Conservation (phyloP, 2,113 vertebrate genomes). For the Panthera tigris region DNA sequence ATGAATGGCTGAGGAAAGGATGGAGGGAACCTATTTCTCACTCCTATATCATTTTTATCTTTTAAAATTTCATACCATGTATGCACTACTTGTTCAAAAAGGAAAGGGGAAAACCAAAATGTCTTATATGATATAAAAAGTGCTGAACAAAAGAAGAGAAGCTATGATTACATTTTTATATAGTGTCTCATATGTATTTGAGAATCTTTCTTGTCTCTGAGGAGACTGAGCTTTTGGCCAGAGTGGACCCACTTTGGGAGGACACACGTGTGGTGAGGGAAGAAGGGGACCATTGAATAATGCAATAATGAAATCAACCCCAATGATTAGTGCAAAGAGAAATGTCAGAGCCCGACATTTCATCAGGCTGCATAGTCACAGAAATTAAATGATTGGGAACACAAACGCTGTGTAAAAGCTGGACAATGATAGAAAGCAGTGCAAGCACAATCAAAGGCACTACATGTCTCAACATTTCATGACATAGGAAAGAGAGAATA, state of each 20-base stretch:
- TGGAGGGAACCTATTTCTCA: background rate
- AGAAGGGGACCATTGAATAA: background rate
- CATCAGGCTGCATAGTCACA: background rate
- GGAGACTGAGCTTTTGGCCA: background rate
- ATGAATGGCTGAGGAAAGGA: background rate
- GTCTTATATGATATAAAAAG: background rate
- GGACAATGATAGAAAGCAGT: conserved; percentile 2
- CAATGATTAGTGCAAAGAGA: background rate
- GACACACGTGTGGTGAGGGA: background rate
- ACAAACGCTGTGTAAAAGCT: background rate
- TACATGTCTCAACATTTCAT: background rate
- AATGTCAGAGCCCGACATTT: background rate
- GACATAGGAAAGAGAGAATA: background rate
- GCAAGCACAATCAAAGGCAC: conserved; percentile 4
- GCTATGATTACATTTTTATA: conserved; percentile 29
- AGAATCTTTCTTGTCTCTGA: background rate
- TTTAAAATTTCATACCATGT: background rate
- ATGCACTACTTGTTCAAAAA: background rate
- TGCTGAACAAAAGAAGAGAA: background rate
- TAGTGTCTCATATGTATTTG: background rate
- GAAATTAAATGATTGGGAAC: background rate
- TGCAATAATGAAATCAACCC: background rate
- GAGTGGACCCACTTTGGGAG: background rate
- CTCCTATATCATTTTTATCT: background rate
- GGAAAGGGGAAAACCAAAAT: background rate